Evolutionary conservation across 2,797 vertebrate species (phyloP).

Genomic region (Mormyrus proboscirostris): DNA sequence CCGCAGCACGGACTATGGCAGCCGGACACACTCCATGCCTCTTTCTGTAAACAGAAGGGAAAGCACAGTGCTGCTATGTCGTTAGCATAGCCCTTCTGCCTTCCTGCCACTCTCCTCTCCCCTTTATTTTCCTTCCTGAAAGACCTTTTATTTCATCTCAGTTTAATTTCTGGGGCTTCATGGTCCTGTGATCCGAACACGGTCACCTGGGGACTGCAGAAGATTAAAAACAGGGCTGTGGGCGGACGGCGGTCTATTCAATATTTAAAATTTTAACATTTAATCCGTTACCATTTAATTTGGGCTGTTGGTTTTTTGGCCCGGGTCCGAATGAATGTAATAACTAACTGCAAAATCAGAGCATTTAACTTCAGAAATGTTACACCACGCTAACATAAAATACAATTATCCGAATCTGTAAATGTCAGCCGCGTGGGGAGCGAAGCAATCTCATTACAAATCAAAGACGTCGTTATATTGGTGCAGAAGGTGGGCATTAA

Average conservation of each 20-base stretch:
- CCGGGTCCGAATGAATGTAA: constrained; percentile 26
- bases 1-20: not conserved
- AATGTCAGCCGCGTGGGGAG: not conserved
- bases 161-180: constrained; percentile 42
- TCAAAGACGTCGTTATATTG: not conserved
- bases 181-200: constrained; percentile 39
- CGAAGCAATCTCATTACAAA: not conserved
- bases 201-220: constrained; percentile 32
- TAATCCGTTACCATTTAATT: constrained; percentile 42
- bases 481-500: not conserved
- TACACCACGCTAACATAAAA: not conserved
- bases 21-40: not conserved
- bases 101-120: not conserved
- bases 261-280: constrained; percentile 59
- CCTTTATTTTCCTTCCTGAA: constrained; percentile 2
- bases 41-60: not conserved
- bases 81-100: not conserved
- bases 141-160: constrained; percentile 33
- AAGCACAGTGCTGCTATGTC: not conserved
- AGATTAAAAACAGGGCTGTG: constrained; percentile 47
- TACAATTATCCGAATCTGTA: constrained; percentile 16
- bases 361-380: not conserved
- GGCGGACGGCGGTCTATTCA: constrained; percentile 43
- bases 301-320: constrained; percentile 15
- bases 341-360: not conserved